A percentile compares a stretch with the other conserved stretches of the same genome.
Evolutionary conservation across 1,140 invertebrate genomes (phyloP).

Genomic region (Adelges cooleyi): DNA sequence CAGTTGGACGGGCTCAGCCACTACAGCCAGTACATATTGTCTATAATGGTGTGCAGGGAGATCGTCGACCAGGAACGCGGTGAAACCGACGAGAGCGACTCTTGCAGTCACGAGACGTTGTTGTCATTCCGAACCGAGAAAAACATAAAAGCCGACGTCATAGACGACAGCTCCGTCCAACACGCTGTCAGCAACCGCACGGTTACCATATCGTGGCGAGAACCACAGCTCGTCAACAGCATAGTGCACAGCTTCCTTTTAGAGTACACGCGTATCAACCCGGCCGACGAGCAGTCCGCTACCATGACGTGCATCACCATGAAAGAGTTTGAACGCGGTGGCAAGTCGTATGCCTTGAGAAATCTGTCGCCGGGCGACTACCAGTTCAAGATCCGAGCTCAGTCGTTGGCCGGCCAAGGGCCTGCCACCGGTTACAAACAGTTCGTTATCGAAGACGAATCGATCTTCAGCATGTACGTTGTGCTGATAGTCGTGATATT

Average conservation of each 20-base stretch:
- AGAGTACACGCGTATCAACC: constrained; percentile 36
- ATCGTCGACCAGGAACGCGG: constrained; percentile 35
- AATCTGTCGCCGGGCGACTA: constrained; percentile 29
- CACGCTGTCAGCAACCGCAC: constrained; percentile 30
- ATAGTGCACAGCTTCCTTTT: constrained; percentile 70
- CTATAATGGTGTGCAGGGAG: constrained; percentile 57
- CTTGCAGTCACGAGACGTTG: constrained; percentile 32
- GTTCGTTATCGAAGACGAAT: not conserved
- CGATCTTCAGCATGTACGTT: not conserved
- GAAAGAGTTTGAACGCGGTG: constrained; percentile 1
- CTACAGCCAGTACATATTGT: constrained; percentile 57
- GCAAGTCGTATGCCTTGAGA: constrained; percentile 3
- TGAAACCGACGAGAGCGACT: not conserved
- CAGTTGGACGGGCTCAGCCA: constrained; percentile 52
- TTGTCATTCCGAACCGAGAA: constrained; percentile 31
- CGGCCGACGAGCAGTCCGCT: not conserved
- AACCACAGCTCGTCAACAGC: constrained; percentile 69
- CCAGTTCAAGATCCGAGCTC: constrained; percentile 27
- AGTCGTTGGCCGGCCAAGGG: constrained; percentile 33
- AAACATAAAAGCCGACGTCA: constrained; percentile 30
- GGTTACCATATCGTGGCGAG: constrained; percentile 31
- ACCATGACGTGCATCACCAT: constrained; percentile 24
- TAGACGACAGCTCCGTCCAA: constrained; percentile 6
- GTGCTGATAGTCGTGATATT: constrained; percentile 21
- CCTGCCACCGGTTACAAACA: constrained; percentile 16